These are phyloP conservation scores for Syngnathus typhle DNA, from an alignment of 2,113 vertebrate species.

Conservation along the genomic window DNA sequence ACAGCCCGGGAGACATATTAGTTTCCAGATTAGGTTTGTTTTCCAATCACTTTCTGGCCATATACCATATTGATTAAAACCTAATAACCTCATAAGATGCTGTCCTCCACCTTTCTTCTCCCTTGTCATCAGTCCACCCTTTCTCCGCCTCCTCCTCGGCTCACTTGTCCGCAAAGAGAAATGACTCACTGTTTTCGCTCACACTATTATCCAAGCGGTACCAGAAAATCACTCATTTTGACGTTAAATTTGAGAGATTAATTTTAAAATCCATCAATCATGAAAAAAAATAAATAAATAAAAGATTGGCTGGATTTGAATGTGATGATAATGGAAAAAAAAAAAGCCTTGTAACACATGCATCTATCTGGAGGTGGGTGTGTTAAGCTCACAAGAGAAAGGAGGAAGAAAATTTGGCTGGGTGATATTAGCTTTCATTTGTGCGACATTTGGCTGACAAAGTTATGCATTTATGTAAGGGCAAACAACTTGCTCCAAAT, in stretches of 20 bases:
- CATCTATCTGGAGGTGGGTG: constrained; percentile 55
- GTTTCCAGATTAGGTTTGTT: constrained; percentile 71
- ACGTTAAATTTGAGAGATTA: constrained; percentile 68
- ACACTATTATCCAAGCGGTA: constrained; percentile 64
- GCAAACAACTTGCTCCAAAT: constrained; percentile 42
- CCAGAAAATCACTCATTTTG: constrained; percentile 72
- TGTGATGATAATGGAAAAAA: constrained; percentile 61
- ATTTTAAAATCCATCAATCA: constrained; percentile 74
- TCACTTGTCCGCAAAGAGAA: constrained; percentile 62
- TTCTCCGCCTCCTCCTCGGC: constrained; percentile 7
- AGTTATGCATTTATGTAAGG: constrained; percentile 49
- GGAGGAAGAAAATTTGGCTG: constrained; percentile 32
- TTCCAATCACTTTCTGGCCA: constrained; percentile 67
- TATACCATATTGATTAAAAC: constrained; percentile 75
- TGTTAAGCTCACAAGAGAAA: constrained; percentile 46
- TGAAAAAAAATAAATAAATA: constrained; percentile 40
- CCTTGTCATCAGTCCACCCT: constrained; percentile 13
- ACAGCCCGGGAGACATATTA: constrained; percentile 60
- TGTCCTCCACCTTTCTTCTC: constrained; percentile 46
- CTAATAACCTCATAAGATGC: constrained; percentile 70
- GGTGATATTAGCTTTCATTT: constrained; percentile 48
- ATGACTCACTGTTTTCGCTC: constrained; percentile 42
- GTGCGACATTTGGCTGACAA: constrained; percentile 46
- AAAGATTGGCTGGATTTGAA: constrained; percentile 44
- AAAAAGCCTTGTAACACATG: constrained; percentile 43